Evolutionary conservation across 1,140 invertebrate genomes (phyloP), one percentile per base, ranked within the genome.

Genomic region (Nylanderia fulva): DNA sequence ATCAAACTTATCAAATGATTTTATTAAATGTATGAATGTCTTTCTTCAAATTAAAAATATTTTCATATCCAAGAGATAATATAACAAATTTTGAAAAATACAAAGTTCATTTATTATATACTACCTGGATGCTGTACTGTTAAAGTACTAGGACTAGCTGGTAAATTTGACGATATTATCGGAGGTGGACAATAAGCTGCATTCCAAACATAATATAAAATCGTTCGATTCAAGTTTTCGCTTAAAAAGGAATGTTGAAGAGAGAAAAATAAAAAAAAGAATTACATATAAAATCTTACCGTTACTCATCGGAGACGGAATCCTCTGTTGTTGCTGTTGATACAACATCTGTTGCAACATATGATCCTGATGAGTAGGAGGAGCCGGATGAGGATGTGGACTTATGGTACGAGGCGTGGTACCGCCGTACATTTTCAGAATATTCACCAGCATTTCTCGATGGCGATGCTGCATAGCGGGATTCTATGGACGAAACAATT

Each of bases 401-500:
- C 96, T 96, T 8, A 96, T 92, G 1, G 95, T 95, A 54, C 95
- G 93, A 6, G 95, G 94, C 76, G 90, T 95, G 9, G 94, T 93
- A n/a, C 93, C 94, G 27, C 94, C 93, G 77, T 95, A 95, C 83
- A 95, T 91, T 89, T 96, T 96, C 39, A 97, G 93, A 85, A 98
- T 97, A 61, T 96, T 96, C 42, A 96, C 95, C 80, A 98, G 95
- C 80, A 97, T 94, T 85, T 98, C 97, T 52, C 96, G 96, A 86
- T 97, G 96, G 21, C 96, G 96, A 91, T 95, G 96, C 89, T 97
- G 96, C 94, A 96, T 96, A 13, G 95, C 96, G 0, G 97, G 96
- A 94, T 97, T 97, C 93, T 96, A 90, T 64, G 2, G 45, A 80
- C 61, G 60, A 85, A 27, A 60, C 56, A 64, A 85, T 64, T 52